Evolutionary conservation across 2,888 invertebrate genomes (phyloP).

Genomic region (Cantharis nigra): DNA sequence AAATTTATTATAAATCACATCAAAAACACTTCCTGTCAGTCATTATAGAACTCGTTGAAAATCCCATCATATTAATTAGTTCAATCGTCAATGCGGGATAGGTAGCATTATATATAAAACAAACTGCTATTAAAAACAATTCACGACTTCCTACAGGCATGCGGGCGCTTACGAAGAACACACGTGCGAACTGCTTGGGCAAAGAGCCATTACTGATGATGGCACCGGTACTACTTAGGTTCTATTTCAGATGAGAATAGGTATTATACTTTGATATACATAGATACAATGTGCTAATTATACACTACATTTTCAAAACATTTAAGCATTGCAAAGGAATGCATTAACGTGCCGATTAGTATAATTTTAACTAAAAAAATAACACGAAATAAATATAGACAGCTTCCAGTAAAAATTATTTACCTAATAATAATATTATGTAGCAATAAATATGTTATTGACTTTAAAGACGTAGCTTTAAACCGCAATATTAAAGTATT

Average conservation of each 20-base stretch:
- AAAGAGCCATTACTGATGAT: conserved; percentile 20
- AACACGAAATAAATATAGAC: neutral
- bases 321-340: neutral
- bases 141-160: conserved; percentile 10
- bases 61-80: conserved; percentile 19
- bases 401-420: neutral
- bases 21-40: conserved; percentile 20
- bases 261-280: conserved; percentile 6
- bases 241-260: conserved; percentile 24
- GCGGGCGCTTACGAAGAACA: conserved; percentile 8
- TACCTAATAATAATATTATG: neutral
- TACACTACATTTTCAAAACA: neutral
- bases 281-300: neutral
- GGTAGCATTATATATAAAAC: neutral
- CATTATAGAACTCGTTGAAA: conserved; percentile 14
- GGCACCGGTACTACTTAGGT: conserved; percentile 7
- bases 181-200: conserved; percentile 23
- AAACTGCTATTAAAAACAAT: conserved; percentile 1
- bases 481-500: too few species aligned
- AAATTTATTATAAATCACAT: conserved; percentile 10
- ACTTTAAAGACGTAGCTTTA: too few species aligned
- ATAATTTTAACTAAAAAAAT: neutral
- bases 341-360: neutral
- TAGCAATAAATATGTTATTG: neutral
- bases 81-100: conserved; percentile 11